Evolutionary conservation across 2,797 vertebrate genomes (phyloP).

Genomic region (Schizopygopsis malacanthus): DNA sequence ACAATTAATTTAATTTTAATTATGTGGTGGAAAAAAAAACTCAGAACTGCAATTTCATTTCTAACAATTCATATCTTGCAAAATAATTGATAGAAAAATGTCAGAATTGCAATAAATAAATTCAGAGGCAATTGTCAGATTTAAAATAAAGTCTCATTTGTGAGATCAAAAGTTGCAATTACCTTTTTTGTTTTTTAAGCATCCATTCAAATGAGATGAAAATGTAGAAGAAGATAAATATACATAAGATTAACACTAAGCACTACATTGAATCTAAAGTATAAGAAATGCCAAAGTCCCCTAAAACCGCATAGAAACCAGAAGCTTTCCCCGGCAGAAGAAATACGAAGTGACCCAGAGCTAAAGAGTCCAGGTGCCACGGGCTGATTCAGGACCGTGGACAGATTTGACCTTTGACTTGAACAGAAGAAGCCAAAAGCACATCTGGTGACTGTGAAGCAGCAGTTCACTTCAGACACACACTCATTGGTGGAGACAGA

Average conservation of each 20-base stretch:
- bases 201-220: neutral
- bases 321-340: neutral
- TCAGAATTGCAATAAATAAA: neutral
- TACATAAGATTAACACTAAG: neutral
- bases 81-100: neutral
- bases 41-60: neutral
- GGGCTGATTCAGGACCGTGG: slow-evolving; percentile 26
- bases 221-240: neutral
- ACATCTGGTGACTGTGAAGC: slow-evolving; percentile 52
- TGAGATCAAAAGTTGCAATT: neutral
- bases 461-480: neutral
- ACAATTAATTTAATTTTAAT: neutral
- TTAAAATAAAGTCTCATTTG: neutral
- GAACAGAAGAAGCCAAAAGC: slow-evolving; percentile 44
- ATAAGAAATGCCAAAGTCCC: neutral
- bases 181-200: neutral
- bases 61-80: neutral
- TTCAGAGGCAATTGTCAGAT: neutral
- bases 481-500: neutral
- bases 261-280: neutral
- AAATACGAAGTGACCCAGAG: neutral
- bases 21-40: neutral
- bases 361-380: neutral
- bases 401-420: slow-evolving; percentile 12
- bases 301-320: neutral